Evolutionary conservation across 2,888 invertebrate genomes (phyloP).

Genomic region (Lasioglossum oenotherae): DNA sequence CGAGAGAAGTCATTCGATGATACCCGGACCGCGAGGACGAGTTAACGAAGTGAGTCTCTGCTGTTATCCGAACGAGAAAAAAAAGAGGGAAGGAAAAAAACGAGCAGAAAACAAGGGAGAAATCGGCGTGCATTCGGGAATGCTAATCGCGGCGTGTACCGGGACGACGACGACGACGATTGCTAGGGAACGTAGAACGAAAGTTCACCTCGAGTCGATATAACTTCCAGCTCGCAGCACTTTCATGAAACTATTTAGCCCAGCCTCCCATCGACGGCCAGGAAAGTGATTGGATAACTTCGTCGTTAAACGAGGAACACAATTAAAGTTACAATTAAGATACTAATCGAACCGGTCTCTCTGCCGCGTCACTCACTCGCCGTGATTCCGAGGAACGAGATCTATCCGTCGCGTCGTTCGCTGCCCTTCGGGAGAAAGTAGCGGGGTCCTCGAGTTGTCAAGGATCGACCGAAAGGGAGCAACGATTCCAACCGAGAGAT

Average conservation of each 20-base stretch:
- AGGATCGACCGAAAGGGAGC: background rate
- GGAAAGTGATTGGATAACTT: constrained; percentile 65
- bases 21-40: background rate
- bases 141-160: constrained; percentile 44
- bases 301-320: constrained; percentile 63
- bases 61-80: background rate
- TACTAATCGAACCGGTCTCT: constrained; percentile 58
- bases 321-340: constrained; percentile 64
- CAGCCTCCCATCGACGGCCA: constrained; percentile 58
- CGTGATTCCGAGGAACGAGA: constrained; percentile 32
- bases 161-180: constrained; percentile 12
- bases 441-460: background rate
- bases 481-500: background rate
- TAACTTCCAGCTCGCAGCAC: constrained; percentile 56
- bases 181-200: constrained; percentile 21
- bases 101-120: background rate
- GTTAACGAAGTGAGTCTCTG: background rate
- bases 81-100: background rate
- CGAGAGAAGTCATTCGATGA: constrained; percentile 10
- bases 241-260: constrained; percentile 62
- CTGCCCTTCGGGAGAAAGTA: background rate
- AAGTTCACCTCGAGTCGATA: constrained; percentile 56
- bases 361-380: constrained; percentile 23
- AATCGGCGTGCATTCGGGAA: constrained; percentile 13
- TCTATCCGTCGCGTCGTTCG: constrained; percentile 4